Evolutionary conservation across 2,113 vertebrate genomes (phyloP).

Genomic region (Nesogale talazaci): DNA sequence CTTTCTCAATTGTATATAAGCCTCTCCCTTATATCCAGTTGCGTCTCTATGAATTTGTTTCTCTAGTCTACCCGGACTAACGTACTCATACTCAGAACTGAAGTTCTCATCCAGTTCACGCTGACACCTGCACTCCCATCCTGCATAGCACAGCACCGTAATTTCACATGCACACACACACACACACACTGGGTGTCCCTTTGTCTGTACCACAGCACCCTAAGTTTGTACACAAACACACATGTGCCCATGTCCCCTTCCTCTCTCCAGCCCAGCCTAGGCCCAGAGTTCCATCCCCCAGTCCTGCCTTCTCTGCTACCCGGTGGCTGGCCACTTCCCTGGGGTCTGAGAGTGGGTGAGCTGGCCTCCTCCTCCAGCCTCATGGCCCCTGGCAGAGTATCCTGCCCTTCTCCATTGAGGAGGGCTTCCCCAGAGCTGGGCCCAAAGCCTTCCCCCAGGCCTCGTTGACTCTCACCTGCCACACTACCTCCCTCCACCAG

Average conservation of each 20-base stretch:
- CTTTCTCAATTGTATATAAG: too few species aligned
- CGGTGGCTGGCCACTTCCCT: background rate
- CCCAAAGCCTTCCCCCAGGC: background rate
- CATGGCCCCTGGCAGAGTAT: background rate
- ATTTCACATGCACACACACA: background rate
- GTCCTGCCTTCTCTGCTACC: background rate
- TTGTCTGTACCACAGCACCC: background rate
- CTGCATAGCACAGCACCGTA: too few species aligned
- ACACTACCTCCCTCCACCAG: too few species aligned
- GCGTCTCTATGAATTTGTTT: too few species aligned
- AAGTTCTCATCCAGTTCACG: too few species aligned
- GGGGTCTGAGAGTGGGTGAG: background rate
- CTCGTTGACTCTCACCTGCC: too few species aligned
- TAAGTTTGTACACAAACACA: background rate
- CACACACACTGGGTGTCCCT: background rate
- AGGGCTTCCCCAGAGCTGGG: background rate
- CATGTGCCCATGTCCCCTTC: fast-evolving
- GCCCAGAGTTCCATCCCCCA: background rate
- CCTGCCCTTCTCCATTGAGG: background rate
- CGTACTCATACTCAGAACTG: too few species aligned
- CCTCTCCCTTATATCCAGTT: too few species aligned
- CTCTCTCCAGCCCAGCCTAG: background rate
- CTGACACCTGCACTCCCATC: too few species aligned
- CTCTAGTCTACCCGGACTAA: too few species aligned
- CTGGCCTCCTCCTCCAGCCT: background rate